Evolutionary conservation across 2,888 invertebrate genomes (phyloP).

Genomic region (Itoplectis maculator): DNA sequence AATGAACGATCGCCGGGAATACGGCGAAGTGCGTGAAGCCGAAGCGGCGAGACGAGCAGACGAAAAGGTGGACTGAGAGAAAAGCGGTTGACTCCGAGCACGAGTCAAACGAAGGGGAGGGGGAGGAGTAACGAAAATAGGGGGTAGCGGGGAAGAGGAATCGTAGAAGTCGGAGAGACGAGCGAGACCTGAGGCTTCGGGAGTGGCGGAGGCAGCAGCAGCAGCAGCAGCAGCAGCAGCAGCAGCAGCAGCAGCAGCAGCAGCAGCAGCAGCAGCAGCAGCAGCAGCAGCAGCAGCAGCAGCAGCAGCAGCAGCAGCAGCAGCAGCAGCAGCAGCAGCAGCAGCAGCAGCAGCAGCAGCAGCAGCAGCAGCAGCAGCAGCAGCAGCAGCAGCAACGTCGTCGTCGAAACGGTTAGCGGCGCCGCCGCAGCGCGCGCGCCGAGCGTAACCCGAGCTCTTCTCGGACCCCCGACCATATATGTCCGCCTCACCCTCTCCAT

Average conservation of each 20-base stretch:
- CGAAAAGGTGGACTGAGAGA: slow-evolving; percentile 33
- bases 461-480: slow-evolving; percentile 84
- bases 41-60: slow-evolving; percentile 43
- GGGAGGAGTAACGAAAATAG: slow-evolving; percentile 47
- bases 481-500: slow-evolving; percentile 80
- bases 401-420: slow-evolving; percentile 80
- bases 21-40: slow-evolving; percentile 40
- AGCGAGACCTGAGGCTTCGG: slow-evolving; percentile 45
- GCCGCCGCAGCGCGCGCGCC: slow-evolving; percentile 64
- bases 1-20: slow-evolving; percentile 59
- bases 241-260: too few species aligned
- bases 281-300: too few species aligned
- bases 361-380: too few species aligned
- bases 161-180: slow-evolving; percentile 39
- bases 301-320: too few species aligned
- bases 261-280: too few species aligned
- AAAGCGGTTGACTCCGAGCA: too few species aligned
- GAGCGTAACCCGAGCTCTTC: slow-evolving; percentile 83
- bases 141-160: slow-evolving; percentile 25
- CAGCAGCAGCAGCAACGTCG: too few species aligned
- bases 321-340: too few species aligned
- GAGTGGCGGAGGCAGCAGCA: slow-evolving; percentile 68
- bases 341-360: too few species aligned
- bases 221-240: too few species aligned
- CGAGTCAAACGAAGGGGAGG: too few species aligned